Evolutionary conservation across 2,888 invertebrate species (phyloP).

Genomic region (Stenodera caucasica): DNA sequence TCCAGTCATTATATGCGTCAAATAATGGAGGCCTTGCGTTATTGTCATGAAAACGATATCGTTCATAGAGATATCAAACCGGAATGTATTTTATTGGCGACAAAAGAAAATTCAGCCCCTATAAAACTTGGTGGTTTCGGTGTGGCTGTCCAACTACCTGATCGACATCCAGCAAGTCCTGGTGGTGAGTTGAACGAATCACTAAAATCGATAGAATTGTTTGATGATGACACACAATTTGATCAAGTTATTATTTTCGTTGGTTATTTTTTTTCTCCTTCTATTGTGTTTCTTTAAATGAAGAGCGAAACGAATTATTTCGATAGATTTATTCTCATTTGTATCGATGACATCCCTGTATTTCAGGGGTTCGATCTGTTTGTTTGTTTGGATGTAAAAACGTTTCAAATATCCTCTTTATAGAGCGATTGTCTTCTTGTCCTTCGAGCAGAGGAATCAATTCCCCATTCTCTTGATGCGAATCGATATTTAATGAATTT

Average conservation of each 20-base stretch:
- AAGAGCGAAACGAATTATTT: too few relatives aligned
- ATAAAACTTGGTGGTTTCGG: slow-evolving; percentile 98
- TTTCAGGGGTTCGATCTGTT: slow-evolving; percentile 10
- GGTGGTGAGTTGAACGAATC: slow-evolving; percentile 32
- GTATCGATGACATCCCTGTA: slow-evolving; percentile 6
- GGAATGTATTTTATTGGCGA: slow-evolving; percentile 93
- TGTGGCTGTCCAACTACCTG: slow-evolving; percentile 90
- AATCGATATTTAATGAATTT: neutral
- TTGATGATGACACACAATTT: neutral
- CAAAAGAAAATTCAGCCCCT: slow-evolving; percentile 97
- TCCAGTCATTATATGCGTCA: slow-evolving; percentile 98
- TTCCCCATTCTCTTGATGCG: neutral
- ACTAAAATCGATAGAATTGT: neutral
- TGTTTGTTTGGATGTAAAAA: neutral
- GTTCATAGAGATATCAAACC: slow-evolving; percentile 97
- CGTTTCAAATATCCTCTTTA: neutral
- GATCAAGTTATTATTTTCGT: neutral
- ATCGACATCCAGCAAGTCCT: slow-evolving; percentile 59
- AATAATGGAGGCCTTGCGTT: slow-evolving; percentile 93
- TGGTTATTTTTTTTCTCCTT: too few relatives aligned
- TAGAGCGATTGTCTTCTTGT: neutral
- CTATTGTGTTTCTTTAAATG: neutral
- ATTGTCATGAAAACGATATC: slow-evolving; percentile 98
- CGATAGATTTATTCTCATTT: slow-evolving; percentile 12
- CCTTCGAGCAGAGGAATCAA: neutral